Conservation (phyloP, 2,113 vertebrate genomes). For the Amphiprion percula region DNA sequence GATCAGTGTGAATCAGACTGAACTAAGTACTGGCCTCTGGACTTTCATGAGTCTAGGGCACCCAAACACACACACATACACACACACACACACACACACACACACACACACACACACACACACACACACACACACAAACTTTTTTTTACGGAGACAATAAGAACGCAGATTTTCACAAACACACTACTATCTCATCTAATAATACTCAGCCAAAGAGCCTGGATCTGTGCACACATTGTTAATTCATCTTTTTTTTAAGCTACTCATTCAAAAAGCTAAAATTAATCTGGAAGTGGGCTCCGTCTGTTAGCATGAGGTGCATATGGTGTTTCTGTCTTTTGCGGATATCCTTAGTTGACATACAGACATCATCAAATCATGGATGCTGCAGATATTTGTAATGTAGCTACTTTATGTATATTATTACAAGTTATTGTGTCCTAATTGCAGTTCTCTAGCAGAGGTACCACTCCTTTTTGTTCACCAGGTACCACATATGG, state of each 20-base stretch:
- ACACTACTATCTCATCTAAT: neutral
- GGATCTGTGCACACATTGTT: neutral
- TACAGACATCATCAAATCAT: too few relatives aligned
- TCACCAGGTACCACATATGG: too few relatives aligned
- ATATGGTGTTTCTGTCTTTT: too few relatives aligned
- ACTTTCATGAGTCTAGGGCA: constrained; percentile 15
- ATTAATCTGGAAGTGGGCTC: neutral
- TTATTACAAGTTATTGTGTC: too few relatives aligned
- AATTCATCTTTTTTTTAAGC: neutral
- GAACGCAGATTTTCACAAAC: constrained; percentile 3
- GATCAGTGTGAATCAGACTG: constrained; percentile 92
- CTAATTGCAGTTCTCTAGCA: too few relatives aligned
- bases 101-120: constrained; percentile 13
- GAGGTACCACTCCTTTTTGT: too few relatives aligned
- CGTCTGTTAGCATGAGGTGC: too few relatives aligned
- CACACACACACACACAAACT: neutral
- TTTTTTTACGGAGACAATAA: neutral
- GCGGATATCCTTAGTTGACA: neutral
- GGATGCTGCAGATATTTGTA: too few relatives aligned
- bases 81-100: constrained; percentile 12
- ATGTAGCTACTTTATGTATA: too few relatives aligned
- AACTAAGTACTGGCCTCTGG: constrained; percentile 86
- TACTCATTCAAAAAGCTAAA: neutral
- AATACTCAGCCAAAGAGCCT: neutral
- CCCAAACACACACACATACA: neutral